Evolutionary conservation across 53 echinoderm and acorn worm species (phyloP), one percentile per base, ranked within the genome.

Genomic region (Luidia sarsii): DNA sequence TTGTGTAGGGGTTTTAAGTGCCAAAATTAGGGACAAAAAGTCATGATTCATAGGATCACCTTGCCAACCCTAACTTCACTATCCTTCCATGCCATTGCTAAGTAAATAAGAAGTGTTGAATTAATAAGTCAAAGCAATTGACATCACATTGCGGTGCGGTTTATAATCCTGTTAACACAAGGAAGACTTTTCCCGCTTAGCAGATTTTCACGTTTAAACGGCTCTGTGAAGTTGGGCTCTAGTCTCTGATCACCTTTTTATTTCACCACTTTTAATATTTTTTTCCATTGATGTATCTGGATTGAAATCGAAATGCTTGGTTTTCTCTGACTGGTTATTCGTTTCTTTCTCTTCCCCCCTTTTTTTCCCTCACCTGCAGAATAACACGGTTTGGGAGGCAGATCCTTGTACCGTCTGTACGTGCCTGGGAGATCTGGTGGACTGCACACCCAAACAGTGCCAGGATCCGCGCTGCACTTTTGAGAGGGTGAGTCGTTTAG

Each of bases 401-500:
- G 95, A 95, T 35, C 89, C 95, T 7, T 95, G 95, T 66, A 95
- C 89, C 19, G 52, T 87, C 57, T 95, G 95, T 49, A 86, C 89
- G 18, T 95, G 95, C 67, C 81, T 92, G 31, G 89, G 89, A 6
- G 89, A 92, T 49, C 83, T 95, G 56, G 88, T 89, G 20, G 71
- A 87, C 52, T 95, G 95, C 70, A 73, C 89, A 81, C 86, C 86
- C 15, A 95, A 92, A 54, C 95, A 92, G 70, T 95, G 95, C 70
- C 87, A 80, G 37, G 87, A 91, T 84, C 95, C 95, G 59, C 63
- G 68, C 48, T 95, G 95, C 82, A 83, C 92, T 72, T 95, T 95
- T 72, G 51, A 67, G 43, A 84, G 91, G 95, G 95, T 95, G 80
- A 95, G 95, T 79, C 39, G n/a, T n/a, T n/a, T n/a, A n/a, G n/a